A percentile compares a stretch with the other conserved stretches of the same genome.
phyloP scores from a whole-genome alignment of 2,888 invertebrate genomes.

The Yponomeuta plumbellus region DNA sequence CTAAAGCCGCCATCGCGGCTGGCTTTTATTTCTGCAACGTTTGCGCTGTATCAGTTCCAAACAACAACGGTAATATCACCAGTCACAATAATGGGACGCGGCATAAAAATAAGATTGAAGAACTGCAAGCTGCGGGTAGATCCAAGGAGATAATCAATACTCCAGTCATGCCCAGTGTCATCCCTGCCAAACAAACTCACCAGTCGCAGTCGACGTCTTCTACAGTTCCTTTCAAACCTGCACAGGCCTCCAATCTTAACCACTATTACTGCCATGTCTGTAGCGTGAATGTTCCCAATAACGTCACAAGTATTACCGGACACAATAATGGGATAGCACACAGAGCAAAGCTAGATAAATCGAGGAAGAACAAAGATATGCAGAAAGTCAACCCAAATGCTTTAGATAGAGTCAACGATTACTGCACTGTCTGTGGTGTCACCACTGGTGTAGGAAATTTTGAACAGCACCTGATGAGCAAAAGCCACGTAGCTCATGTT shows the following conservation, averaged over 20 bases:
- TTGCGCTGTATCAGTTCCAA: background rate
- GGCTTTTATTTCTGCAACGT: background rate
- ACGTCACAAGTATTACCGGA: background rate
- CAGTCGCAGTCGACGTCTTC: background rate
- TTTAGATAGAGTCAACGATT: background rate
- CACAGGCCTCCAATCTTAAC: background rate
- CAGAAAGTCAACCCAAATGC: background rate
- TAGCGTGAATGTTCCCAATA: background rate
- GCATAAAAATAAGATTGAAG: background rate
- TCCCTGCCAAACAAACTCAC: too few species aligned
- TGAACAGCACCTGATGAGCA: background rate
- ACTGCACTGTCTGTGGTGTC: background rate
- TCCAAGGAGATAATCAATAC: background rate
- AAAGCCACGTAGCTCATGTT: background rate
- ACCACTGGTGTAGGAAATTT: background rate
- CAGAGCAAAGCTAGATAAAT: background rate
- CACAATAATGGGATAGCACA: background rate
- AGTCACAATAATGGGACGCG: background rate
- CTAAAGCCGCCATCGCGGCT: background rate
- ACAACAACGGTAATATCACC: background rate
- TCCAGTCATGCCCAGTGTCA: background rate
- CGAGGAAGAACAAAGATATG: too few species aligned
- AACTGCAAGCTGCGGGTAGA: background rate
- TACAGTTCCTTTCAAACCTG: background rate
- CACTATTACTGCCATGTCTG: background rate